Percentiles rank a stretch among this genome's conserved stretches.
phyloP scores from a whole-genome alignment of 2,113 vertebrate species.

The Nipponia nippon region DNA sequence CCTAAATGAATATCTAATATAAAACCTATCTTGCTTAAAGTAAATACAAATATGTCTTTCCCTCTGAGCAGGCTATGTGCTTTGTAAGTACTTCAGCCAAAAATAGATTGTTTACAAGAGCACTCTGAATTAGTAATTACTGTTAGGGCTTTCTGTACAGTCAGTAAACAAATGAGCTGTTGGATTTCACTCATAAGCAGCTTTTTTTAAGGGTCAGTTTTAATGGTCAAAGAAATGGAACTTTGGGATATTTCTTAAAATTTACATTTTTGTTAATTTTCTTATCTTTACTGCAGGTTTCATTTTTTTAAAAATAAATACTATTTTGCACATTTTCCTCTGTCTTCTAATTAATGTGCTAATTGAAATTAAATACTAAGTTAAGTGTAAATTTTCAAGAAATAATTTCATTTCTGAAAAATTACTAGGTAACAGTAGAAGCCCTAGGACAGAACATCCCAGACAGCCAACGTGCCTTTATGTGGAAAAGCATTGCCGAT shows the following conservation, averaged over 20 bases:
- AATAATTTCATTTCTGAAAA: neutral
- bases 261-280: neutral
- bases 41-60: neutral
- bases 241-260: neutral
- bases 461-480: neutral
- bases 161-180: neutral
- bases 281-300: neutral
- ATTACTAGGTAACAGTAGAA: neutral
- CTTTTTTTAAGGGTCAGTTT: neutral
- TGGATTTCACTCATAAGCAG: neutral
- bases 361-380: neutral
- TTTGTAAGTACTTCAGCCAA: neutral
- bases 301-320: neutral
- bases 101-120: neutral
- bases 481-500: neutral
- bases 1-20: neutral
- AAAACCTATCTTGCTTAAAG: neutral
- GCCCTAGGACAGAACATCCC: neutral
- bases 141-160: neutral
- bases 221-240: neutral
- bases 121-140: neutral
- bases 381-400: neutral
- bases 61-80: neutral
- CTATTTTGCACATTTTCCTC: neutral
- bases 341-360: neutral